Base-by-base conservation (phyloP, 2,888 invertebrate species). In the Sinhomidia bicolor region DNA sequence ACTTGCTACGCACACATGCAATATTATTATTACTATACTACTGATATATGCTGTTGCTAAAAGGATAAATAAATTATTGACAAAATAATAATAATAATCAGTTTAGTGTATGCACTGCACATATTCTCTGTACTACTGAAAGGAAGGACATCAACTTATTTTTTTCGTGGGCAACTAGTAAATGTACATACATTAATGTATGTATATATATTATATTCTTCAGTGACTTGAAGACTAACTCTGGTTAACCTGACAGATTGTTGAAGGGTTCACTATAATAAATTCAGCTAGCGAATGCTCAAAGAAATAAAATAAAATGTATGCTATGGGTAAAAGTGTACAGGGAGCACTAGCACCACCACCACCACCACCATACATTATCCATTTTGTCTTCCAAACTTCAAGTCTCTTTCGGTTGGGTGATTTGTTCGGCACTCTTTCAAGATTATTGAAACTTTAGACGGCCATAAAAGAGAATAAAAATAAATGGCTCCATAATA, bases 401-500 rank as follows among this genome's bases (percentile, higher is more conserved):
- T 89, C 80, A 78, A 82, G 89, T 89, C 89, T 89, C 89, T 89
- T 82, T 89, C 89, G 85, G 74, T 89, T 86, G 89, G 89, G 89
- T 89, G 89, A 89, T 89, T 89, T 89, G 89, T 89, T 89, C 89
- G 89, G 89, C 83, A 89, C 85, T 89, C 89, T 89, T 89, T 85
- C 76, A 89, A 86, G 89, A 89, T 89, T 89, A 89, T 89, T 86
- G 85, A 86, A 85, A 86, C 82, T 89, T 86, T 85, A 89, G 89
- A 89, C 89, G 87, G 87, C 84, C 89, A 89, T 90, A 90, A 90
- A 90, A 89, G 85, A 89, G 89, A 90, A 90, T 90, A 90, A 90
- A 90, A 90, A 90, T 90, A 90, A 90, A 90, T 90, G 90, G 89
- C 87, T 85, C 90, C 90, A 90, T 90, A 89, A 89, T 71, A 89